phyloP scores from a whole-genome alignment of 1,140 invertebrate species.

The Bradysia coprophila region DNA sequence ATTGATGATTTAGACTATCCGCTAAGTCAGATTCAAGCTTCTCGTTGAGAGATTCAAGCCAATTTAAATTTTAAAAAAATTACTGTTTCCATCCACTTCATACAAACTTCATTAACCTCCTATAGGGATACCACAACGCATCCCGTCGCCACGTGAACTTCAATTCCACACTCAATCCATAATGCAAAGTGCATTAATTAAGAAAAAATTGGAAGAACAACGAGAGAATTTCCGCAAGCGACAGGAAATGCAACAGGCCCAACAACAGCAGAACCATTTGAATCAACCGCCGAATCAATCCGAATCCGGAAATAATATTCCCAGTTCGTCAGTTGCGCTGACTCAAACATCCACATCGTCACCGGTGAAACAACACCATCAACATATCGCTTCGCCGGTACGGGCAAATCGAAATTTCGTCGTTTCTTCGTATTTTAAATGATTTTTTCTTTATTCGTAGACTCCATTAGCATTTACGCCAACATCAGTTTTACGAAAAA shows the following conservation, averaged over 20 bases:
- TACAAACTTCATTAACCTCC: too few species aligned
- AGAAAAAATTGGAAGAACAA: slow-evolving; percentile 73
- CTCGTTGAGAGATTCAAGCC: too few species aligned
- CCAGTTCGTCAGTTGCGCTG: too few species aligned
- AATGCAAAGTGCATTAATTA: slow-evolving; percentile 64
- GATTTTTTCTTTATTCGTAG: too few species aligned
- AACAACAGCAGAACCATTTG: slow-evolving; percentile 22
- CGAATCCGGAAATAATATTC: too few species aligned
- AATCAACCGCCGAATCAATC: background rate
- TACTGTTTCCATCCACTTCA: too few species aligned
- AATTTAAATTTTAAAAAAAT: too few species aligned
- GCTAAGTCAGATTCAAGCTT: too few species aligned
- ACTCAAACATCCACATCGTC: background rate
- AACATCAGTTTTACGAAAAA: slow-evolving; percentile 77
- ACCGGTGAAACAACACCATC: background rate
- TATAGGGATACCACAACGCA: slow-evolving; percentile 43
- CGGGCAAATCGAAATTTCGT: too few species aligned
- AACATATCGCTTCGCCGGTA: slow-evolving; percentile 3
- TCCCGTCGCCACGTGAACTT: slow-evolving; percentile 66
- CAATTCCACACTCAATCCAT: slow-evolving; percentile 64
- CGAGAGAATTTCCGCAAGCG: slow-evolving; percentile 60
- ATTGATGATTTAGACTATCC: too few species aligned
- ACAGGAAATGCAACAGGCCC: slow-evolving; percentile 40
- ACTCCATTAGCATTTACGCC: slow-evolving; percentile 71
- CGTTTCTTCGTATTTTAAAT: too few species aligned